Base-by-base conservation (phyloP, 2,888 invertebrate species). In the Endotricha flammealis region DNA sequence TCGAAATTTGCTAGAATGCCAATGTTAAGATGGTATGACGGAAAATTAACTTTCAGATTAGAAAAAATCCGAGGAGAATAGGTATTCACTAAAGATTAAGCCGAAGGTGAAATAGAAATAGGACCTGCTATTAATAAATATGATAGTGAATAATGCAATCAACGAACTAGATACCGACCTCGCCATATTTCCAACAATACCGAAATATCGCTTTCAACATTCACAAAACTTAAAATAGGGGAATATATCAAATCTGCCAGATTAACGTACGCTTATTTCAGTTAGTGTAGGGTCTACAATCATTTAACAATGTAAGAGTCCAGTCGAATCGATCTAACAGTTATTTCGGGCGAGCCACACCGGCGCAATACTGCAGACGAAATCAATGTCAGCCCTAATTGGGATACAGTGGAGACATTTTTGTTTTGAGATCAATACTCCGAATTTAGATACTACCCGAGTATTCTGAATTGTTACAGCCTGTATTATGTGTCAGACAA, bases 311-410 rank as follows among this genome's bases (percentile, higher is more conserved):
- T 25, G n/a, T n/a, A n/a, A 33, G 25, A 4, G 25, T 14, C 27
- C 25, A 27, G 27, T 8, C 32, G n/a, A 43, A 60, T 64, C 65
- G 74, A 73, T 65, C 47, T 49, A 44, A 50, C 45, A 49, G 73
- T 62, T 79, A 75, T 78, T 78, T 69, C 60, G 48, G 63, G 64
- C 52, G 57, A 52, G 57, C 57, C 55, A 52, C 51, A n/a, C 57
- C 51, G 53, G 44, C 53, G 47, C 47, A 46, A 37, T 39, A 17
- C 53, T 64, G 73, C 70, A 78, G 76, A 73, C 78, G 61, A 64
- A 68, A 76, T 77, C 80, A 77, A 68, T 76, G 81, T 76, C 77
- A 73, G 38, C 57, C 57, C 58, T 80, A 76, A 81, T 80, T 80
- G 75, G 70, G 63, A 50, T 55, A 58, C 64, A 64, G 43, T 53